These are phyloP conservation scores for Mustela lutreola DNA, from an alignment of 2,113 vertebrate species.

Conservation along the genomic window DNA sequence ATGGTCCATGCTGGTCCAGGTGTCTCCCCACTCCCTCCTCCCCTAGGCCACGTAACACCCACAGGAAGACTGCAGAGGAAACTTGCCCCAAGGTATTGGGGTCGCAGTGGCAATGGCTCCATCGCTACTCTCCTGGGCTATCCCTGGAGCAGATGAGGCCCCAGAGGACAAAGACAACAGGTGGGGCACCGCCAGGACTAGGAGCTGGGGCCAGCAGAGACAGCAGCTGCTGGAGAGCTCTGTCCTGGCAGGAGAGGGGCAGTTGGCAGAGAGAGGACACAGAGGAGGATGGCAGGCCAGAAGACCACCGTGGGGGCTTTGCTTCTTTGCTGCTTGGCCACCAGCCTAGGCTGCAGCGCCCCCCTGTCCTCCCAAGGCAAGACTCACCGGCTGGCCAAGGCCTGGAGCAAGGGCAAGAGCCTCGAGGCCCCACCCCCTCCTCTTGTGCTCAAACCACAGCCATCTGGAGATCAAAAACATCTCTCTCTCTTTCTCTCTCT, in stretches of 20 bases:
- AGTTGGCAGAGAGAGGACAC: accelerated
- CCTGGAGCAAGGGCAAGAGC: neutral
- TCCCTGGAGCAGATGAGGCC: neutral
- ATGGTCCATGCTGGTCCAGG: accelerated
- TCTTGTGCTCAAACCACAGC: constrained; percentile 48
- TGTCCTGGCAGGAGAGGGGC: neutral
- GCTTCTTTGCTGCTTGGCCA: neutral
- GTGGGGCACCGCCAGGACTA: neutral
- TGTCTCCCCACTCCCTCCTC: neutral
- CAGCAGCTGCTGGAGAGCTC: neutral
- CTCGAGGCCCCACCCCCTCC: neutral
- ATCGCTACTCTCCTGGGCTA: neutral
- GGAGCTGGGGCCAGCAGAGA: too few species aligned
- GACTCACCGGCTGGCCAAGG: neutral
- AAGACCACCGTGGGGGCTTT: neutral
- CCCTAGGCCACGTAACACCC: neutral
- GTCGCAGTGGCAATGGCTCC: neutral
- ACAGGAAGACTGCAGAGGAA: neutral
- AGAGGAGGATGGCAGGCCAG: neutral
- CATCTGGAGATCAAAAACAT: constrained; percentile 33
- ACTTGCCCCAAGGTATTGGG: neutral
- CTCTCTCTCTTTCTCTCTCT: neutral
- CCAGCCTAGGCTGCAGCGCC: neutral
- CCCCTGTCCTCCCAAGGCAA: neutral
- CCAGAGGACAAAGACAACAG: too few species aligned